Evolutionary conservation across 2,797 vertebrate species (phyloP).

Genomic region (Holocentrus rufus): DNA sequence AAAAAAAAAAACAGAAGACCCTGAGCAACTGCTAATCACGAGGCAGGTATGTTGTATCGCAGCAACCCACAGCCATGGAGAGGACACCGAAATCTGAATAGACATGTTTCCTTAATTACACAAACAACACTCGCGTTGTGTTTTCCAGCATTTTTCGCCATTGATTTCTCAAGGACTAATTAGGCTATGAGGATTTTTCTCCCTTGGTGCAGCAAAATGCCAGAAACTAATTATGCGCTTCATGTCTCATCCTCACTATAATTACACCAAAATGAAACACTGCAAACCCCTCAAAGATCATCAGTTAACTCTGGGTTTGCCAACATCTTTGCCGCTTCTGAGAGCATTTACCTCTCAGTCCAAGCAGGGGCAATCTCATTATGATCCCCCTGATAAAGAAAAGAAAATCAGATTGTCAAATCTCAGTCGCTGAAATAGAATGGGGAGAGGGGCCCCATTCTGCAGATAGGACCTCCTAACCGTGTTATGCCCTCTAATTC

Average conservation of each 20-base stretch:
- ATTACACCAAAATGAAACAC: slow-evolving; percentile 74
- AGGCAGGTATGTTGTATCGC: slow-evolving; percentile 44
- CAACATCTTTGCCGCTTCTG: slow-evolving; percentile 40
- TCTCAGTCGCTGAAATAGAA: slow-evolving; percentile 19
- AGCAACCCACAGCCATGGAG: slow-evolving; percentile 10
- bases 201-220: slow-evolving; percentile 65
- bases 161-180: slow-evolving; percentile 79
- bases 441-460: slow-evolving; percentile 1
- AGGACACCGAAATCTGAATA: slow-evolving; percentile 34
- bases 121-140: slow-evolving; percentile 38
- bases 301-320: slow-evolving; percentile 65
- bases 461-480: background rate
- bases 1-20: background rate
- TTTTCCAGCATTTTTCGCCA: slow-evolving; percentile 58
- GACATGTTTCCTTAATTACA: slow-evolving; percentile 62
- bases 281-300: slow-evolving; percentile 63
- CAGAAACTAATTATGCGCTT: slow-evolving; percentile 79
- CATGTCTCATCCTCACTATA: slow-evolving; percentile 75
- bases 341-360: slow-evolving; percentile 30
- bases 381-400: slow-evolving; percentile 29
- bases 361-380: slow-evolving; percentile 43
- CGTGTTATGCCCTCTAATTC: background rate
- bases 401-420: slow-evolving; percentile 20
- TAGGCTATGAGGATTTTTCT: slow-evolving; percentile 68
- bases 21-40: slow-evolving; percentile 29